A percentile compares a stretch with the other conserved stretches of the same genome.
phyloP scores from a whole-genome alignment of 1,140 invertebrate genomes.

The Popillia japonica region DNA sequence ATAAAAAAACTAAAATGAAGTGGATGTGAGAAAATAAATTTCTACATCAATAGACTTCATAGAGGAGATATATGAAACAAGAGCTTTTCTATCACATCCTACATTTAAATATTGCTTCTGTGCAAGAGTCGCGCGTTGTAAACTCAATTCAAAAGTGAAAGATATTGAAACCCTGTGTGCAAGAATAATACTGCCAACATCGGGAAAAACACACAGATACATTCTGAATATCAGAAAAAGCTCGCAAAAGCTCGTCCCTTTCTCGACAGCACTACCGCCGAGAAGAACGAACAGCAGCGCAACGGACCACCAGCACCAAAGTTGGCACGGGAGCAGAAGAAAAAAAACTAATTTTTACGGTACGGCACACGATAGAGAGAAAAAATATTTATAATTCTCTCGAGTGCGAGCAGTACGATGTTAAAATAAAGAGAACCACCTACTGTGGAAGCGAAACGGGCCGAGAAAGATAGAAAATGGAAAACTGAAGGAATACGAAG shows the following conservation, averaged over 20 bases:
- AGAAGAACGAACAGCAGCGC: not conserved
- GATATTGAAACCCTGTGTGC: constrained; percentile 18
- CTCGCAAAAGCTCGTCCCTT: not conserved
- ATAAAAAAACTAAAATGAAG: too few relatives aligned
- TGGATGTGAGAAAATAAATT: too few relatives aligned
- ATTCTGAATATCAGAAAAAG: constrained; percentile 21
- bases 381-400: constrained; percentile 54
- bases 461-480: constrained; percentile 5
- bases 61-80: not conserved
- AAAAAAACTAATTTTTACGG: constrained; percentile 52
- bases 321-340: constrained; percentile 31
- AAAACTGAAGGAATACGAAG: constrained; percentile 33
- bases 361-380: constrained; percentile 44
- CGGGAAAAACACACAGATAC: not conserved
- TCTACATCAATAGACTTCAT: too few relatives aligned
- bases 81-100: not conserved
- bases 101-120: not conserved
- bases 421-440: constrained; percentile 28
- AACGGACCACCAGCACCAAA: constrained; percentile 23
- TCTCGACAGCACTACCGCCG: not conserved
- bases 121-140: constrained; percentile 10
- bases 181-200: constrained; percentile 23
- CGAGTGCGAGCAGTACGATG: constrained; percentile 44
- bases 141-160: constrained; percentile 25
- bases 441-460: constrained; percentile 23